Evolutionary conservation across 1,140 invertebrate genomes (phyloP), one percentile per base, ranked within the genome.

Genomic region (Ooceraea biroi): DNA sequence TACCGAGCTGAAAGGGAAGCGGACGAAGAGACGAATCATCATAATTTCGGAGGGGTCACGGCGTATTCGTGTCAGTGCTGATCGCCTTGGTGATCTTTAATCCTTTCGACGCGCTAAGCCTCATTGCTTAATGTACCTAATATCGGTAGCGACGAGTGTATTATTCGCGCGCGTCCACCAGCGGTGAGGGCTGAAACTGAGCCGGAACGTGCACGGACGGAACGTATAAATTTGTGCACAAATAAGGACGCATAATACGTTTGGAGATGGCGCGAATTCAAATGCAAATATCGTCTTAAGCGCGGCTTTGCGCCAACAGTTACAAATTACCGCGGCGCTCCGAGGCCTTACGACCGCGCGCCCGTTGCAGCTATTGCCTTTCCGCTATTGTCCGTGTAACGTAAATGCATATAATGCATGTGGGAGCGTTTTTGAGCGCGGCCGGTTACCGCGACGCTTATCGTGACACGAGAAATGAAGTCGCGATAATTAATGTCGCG

Each of bases 31-130:
- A 68, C 71, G 88, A 88, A 92, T 93, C 90, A 90, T 93, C 91
- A 92, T 91, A 93, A 92, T 92, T 92, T 92, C 84, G 88, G 87
- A 25, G 25, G 74, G 82, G 86, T 82, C 14, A 30, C 85, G 87
- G 61, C 74, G n/a, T n/a, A 89, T 90, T 90, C 87, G 89, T 87
- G n/a, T n/a, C n/a, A n/a, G 68, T 83, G 78, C 85, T 73, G 77
- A n/a, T n/a, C n/a, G n/a, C n/a, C n/a, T n/a, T n/a, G n/a, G n/a
- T n/a, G n/a, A n/a, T 61, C 30, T 83, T 58, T 48, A 44, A 46
- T n/a, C n/a, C n/a, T n/a, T n/a, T n/a, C 30, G 19, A n/a, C n/a
- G 17, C 50, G 46, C 17, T 78, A 55, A 78, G 36, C 44, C 22
- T 60, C 17, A n/a, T n/a, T n/a, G n/a, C n/a, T n/a, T n/a, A n/a